Percentiles rank a stretch among this genome's conserved stretches.
These are phyloP conservation scores for Hipposideros armiger DNA, from an alignment of 2,113 vertebrate genomes.

Conservation along the genomic window DNA sequence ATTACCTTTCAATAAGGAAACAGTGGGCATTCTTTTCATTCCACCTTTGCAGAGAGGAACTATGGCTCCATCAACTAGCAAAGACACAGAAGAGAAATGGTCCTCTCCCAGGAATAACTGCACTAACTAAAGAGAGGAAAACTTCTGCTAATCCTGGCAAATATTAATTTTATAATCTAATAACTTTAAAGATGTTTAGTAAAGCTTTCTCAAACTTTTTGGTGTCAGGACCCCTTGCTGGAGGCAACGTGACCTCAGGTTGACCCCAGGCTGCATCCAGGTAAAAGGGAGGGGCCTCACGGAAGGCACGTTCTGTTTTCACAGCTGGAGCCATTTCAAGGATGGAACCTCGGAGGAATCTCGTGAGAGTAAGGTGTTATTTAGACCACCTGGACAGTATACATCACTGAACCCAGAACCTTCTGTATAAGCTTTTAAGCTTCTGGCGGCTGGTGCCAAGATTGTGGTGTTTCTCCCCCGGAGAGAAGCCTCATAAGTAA, in stretches of 20 bases:
- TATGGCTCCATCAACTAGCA: background rate
- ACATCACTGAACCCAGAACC: background rate
- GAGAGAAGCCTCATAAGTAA: background rate
- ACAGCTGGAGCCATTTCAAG: background rate
- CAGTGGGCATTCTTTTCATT: background rate
- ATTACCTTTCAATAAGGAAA: background rate
- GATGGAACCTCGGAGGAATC: too few relatives aligned
- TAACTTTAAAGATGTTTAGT: background rate
- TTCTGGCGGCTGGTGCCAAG: background rate
- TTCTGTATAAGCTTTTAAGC: background rate
- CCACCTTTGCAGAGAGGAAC: background rate
- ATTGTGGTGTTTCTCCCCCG: accelerated
- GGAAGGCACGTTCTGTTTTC: background rate
- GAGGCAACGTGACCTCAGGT: background rate
- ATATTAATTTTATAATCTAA: background rate
- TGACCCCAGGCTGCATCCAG: background rate
- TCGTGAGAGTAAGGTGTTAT: background rate
- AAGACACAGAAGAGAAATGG: background rate
- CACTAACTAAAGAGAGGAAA: background rate
- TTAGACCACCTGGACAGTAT: too few relatives aligned
- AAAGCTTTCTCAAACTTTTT: background rate
- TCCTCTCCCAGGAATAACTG: background rate
- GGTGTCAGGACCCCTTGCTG: background rate
- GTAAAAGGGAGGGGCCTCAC: too few relatives aligned
- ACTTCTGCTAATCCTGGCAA: background rate